Evolutionary conservation across 2,888 invertebrate species (phyloP).

Genomic region (Diloba caeruleocephala): DNA sequence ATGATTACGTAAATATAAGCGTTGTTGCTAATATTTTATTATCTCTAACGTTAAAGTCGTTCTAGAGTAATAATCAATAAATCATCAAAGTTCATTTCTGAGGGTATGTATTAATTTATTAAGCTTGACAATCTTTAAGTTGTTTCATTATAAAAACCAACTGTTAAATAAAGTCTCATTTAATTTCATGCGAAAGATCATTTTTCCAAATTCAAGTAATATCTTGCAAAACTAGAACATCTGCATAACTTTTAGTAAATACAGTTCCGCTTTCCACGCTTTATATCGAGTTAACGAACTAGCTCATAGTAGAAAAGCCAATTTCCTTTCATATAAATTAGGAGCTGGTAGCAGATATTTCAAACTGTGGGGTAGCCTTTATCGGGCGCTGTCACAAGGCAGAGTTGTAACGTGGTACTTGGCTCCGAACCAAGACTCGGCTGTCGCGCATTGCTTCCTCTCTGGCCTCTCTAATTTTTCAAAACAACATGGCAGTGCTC

Average conservation of each 20-base stretch:
- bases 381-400: conserved; percentile 63
- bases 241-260: conserved; percentile 31
- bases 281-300: conserved; percentile 47
- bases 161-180: background rate
- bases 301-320: conserved; percentile 43
- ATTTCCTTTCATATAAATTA: conserved; percentile 58
- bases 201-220: conserved; percentile 5
- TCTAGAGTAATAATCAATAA: conserved; percentile 1
- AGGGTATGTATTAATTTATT: conserved; percentile 10
- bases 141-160: no score
- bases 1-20: conserved; percentile 12
- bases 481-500: conserved; percentile 81
- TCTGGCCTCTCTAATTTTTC: conserved; percentile 76
- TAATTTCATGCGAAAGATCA: background rate
- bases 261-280: conserved; percentile 21
- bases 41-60: conserved; percentile 3
- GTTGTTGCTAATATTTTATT: background rate
- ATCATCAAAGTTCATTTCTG: background rate
- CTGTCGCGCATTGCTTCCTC: conserved; percentile 57
- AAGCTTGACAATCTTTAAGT: no score
- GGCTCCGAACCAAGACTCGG: conserved; percentile 72
- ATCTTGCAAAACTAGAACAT: conserved; percentile 9
- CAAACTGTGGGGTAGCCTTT: conserved; percentile 54
- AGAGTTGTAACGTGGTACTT: conserved; percentile 67
- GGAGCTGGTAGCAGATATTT: conserved; percentile 52